Conservation (phyloP, 2,113 vertebrate species). For the Chaetorhynchus papuensis region DNA sequence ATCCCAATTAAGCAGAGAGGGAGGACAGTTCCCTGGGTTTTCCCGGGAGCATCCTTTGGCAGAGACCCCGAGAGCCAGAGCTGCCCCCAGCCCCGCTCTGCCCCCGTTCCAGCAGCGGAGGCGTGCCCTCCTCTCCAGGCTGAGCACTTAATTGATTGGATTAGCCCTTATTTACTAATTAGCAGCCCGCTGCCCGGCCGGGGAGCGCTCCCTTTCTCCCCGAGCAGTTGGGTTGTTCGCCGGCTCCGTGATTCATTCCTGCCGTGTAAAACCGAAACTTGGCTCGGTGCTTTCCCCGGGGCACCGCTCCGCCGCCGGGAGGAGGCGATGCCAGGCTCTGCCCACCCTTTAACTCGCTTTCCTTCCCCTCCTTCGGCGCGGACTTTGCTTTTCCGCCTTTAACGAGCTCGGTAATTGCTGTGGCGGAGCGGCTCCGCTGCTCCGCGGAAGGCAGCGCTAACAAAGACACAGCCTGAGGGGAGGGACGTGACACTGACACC, state of each 20-base stretch:
- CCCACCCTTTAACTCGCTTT: background rate
- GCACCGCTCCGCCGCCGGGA: background rate
- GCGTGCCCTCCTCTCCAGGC: background rate
- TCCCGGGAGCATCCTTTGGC: background rate
- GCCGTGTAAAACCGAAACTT: background rate
- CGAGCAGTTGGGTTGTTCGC: background rate
- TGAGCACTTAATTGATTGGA: background rate
- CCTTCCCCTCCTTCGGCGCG: background rate
- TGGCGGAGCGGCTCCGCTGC: background rate
- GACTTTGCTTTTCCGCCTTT: background rate
- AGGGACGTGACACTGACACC: rapidly evolving
- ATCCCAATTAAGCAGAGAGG: background rate
- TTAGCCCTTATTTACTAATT: background rate
- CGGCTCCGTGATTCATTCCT: background rate
- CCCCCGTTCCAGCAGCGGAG: background rate
- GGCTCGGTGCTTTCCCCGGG: background rate
- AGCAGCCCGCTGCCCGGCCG: background rate
- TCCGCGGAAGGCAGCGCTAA: background rate
- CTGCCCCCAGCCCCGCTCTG: rapidly evolving
- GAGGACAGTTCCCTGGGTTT: rapidly evolving
- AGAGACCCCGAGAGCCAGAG: background rate
- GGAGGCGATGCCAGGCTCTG: background rate
- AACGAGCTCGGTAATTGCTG: background rate
- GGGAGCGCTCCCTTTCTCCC: background rate
- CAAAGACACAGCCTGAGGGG: background rate